Base-by-base conservation (phyloP, 2,888 invertebrate species). In the Yponomeuta evonymella region DNA sequence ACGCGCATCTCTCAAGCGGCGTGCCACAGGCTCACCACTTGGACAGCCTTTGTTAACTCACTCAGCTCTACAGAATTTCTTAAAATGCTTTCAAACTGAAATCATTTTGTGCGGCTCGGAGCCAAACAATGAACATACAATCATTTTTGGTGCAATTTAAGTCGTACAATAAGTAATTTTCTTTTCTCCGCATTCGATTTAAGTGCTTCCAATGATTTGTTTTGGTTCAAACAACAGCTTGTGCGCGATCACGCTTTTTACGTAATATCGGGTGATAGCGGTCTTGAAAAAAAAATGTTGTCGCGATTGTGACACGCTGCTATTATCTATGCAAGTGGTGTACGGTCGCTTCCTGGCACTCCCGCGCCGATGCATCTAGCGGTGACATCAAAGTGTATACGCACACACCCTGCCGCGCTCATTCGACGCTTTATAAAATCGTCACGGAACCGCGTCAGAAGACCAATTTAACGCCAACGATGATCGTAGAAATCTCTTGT, bases 261-360 rank as follows among this genome's bases (percentile, higher is more conserved):
- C 48, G 48, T 67, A 33, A 29, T 29, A 15, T 67, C n/a, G 6
- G 67, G 0, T 10, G 67, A 67, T 67, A 67, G 36, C n/a, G 51
- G 23, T 10, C 30, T 12, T 23, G 8, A 43, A 69, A 62, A 69
- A 10, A 62, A 69, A n/a, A 11, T n/a, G 65, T 70, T 70, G 65
- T 78, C 76, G 73, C 73, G 75, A 72, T 73, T 73, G 71, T 73
- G 74, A 74, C 77, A 79, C 77, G 78, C 73, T 78, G 72, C 72
- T 79, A 85, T 87, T 84, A 82, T 79, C 80, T 83, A 88, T 87
- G 84, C 86, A 81, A 72, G 76, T 74, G 75, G 78, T 78, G 80
- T 76, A 75, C 75, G 75, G 76, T 78, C 67, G 81, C 79, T 84
- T 86, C 86, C 82, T 78, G 72, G 76, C 79, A 78, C 74, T 77